Conservation (phyloP, 2,888 invertebrate species). For the Himalopsyche kuldschensis region DNA sequence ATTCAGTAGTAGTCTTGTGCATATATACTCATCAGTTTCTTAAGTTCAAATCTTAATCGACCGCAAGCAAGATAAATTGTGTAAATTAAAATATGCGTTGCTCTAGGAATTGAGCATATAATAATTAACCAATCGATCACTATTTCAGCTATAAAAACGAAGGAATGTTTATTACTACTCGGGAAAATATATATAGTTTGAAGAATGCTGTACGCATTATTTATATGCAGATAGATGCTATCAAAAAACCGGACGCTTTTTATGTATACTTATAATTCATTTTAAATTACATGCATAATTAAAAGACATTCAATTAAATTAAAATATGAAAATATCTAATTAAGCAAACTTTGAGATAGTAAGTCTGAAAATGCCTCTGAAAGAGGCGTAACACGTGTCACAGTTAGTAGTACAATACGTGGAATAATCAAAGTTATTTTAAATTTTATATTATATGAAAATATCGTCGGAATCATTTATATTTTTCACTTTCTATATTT, state of each 20-base stretch:
- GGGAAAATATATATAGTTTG: not conserved
- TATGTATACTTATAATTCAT: not conserved
- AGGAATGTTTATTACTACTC: not conserved
- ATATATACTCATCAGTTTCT: not conserved
- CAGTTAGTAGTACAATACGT: too few relatives aligned
- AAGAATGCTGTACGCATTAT: not conserved
- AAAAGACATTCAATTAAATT: too few relatives aligned
- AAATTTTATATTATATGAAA: too few relatives aligned
- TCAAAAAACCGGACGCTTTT: not conserved
- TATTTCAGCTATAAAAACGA: not conserved
- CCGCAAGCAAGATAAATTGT: not conserved
- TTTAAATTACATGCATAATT: not conserved
- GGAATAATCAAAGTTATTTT: too few relatives aligned
- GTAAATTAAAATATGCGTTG: not conserved
- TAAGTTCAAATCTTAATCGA: not conserved
- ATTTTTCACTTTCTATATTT: too few relatives aligned
- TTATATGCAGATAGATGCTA: not conserved
- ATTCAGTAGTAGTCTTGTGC: not conserved
- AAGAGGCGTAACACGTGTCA: too few relatives aligned
- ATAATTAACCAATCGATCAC: not conserved
- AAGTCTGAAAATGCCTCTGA: too few relatives aligned
- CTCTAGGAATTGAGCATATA: not conserved
- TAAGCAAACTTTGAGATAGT: too few relatives aligned
- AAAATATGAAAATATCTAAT: too few relatives aligned
- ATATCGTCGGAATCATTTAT: too few relatives aligned